These are phyloP conservation scores for Chromoteleia sp. DNA, from an alignment of 2,888 invertebrate species.

Conservation along the genomic window DNA sequence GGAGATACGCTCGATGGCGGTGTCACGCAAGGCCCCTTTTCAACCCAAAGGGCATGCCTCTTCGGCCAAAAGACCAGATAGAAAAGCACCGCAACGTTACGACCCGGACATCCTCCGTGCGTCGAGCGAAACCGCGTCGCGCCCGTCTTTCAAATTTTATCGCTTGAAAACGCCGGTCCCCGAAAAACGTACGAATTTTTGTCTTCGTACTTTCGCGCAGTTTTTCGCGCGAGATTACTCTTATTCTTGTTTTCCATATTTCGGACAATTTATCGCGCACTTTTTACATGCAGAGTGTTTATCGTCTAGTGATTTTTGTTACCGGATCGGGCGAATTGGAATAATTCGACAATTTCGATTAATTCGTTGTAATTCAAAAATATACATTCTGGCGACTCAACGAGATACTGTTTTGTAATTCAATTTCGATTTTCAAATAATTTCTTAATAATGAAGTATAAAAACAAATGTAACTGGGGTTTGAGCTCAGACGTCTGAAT, in stretches of 20 bases:
- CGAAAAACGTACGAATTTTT: slow-evolving; percentile 56
- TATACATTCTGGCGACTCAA: too few relatives aligned
- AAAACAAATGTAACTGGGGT: too few relatives aligned
- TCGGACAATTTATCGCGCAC: slow-evolving; percentile 14
- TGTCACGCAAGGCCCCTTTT: slow-evolving; percentile 62
- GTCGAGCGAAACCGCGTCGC: slow-evolving; percentile 74
- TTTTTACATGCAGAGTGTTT: too few relatives aligned
- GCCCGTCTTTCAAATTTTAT: slow-evolving; percentile 84
- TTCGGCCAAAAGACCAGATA: slow-evolving; percentile 59
- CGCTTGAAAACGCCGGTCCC: slow-evolving; percentile 76
- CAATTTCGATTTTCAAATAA: too few relatives aligned
- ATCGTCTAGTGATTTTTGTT: too few relatives aligned
- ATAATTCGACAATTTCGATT: too few relatives aligned
- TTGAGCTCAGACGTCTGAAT: too few relatives aligned
- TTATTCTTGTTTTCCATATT: slow-evolving; percentile 10
- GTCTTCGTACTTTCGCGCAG: slow-evolving; percentile 42
- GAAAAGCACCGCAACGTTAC: slow-evolving; percentile 76
- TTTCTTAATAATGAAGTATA: too few relatives aligned
- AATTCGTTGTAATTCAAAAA: too few relatives aligned
- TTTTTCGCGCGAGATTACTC: slow-evolving; percentile 25
- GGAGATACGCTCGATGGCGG: slow-evolving; percentile 63
- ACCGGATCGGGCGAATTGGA: too few relatives aligned
- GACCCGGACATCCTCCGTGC: slow-evolving; percentile 81
- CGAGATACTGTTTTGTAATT: too few relatives aligned
- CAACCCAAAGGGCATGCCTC: slow-evolving; percentile 53